Base-by-base conservation (phyloP, 2,888 invertebrate species). In the Cosmorhoe ocellata region DNA sequence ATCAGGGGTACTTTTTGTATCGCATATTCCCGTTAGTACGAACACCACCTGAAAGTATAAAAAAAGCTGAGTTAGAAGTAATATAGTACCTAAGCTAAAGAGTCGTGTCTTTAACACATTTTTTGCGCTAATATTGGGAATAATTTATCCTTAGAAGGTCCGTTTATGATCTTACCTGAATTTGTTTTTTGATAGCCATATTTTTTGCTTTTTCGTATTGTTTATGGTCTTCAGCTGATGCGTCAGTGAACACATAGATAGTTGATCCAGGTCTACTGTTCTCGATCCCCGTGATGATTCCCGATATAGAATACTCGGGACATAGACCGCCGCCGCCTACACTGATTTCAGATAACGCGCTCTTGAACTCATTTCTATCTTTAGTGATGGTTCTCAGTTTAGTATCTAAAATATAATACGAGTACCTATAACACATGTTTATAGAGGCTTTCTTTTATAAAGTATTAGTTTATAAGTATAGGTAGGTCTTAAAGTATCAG, bases 191-290 rank as follows among this genome's bases (percentile, higher is more conserved):
- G 1, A 61, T 62, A 0, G 81, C 73, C 1, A 79, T 56, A 22
- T 61, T 72, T 51, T 73, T 71, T 1, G 84, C 68, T 22, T 51
- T 46, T 2, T 73, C 68, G 37, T 61, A 67, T 12, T 51, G 49
- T 0, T 1, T 0, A 4, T 61, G 42, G 40, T 86, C 86, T 13
- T 70, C 66, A 0, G 86, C 78, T 0, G 77, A 64, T 0, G 84
- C 86, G 41, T 87, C 86, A 6, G 85, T 86, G n/a, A 81, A 81
- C 0, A 86, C 79, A 44, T 80, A 86, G 0, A 87, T 24, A 2
- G 68, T 68, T 0, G 87, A 86, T 0, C 67, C 61, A 0, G 78
- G 74, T 4, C 71, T 56, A 46, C 83, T 81, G 1, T 62, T 28
- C 24, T 56, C 55, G 2, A 87, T 60, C 0, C 65, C 85, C 4